A percentile compares a stretch with the other conserved stretches of the same genome.
These are phyloP conservation scores for Alectoris magna DNA, from an alignment of 2,797 vertebrate species.

Conservation along the genomic window DNA sequence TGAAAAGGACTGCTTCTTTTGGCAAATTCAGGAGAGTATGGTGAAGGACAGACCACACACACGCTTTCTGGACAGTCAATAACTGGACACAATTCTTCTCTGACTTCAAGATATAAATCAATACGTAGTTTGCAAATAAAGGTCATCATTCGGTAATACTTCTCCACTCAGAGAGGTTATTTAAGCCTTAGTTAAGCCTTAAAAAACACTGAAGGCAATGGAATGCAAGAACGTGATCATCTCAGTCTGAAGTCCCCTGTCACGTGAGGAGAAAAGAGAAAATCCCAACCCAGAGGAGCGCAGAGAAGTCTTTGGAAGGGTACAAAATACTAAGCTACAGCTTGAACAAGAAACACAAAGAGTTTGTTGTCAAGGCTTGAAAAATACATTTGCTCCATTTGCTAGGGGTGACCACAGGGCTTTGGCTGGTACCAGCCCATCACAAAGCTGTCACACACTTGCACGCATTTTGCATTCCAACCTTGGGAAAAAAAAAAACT, in stretches of 20 bases:
- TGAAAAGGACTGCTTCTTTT: background rate
- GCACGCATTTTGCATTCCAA: background rate
- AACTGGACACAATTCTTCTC: background rate
- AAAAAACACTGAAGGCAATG: background rate
- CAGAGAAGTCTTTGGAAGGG: background rate
- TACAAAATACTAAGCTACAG: background rate
- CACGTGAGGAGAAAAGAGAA: background rate
- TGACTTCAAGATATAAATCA: background rate
- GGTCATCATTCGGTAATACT: background rate
- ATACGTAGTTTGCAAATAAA: slow-evolving; percentile 10
- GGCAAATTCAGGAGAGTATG: background rate
- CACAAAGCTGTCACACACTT: background rate
- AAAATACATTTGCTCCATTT: background rate
- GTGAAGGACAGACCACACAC: slow-evolving; percentile 32
- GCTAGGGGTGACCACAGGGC: background rate
- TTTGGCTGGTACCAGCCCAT: background rate
- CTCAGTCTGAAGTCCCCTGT: background rate
- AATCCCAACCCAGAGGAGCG: background rate
- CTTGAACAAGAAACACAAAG: background rate
- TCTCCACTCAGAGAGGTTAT: rapidly evolving
- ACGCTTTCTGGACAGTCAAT: background rate
- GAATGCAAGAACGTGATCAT: background rate
- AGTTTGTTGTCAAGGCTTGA: background rate
- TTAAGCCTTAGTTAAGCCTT: background rate
- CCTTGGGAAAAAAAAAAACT: background rate